Evolutionary conservation across 2,113 vertebrate species (phyloP), one percentile per base, ranked within the genome.

Genomic region (Pygoscelis antarcticus): DNA sequence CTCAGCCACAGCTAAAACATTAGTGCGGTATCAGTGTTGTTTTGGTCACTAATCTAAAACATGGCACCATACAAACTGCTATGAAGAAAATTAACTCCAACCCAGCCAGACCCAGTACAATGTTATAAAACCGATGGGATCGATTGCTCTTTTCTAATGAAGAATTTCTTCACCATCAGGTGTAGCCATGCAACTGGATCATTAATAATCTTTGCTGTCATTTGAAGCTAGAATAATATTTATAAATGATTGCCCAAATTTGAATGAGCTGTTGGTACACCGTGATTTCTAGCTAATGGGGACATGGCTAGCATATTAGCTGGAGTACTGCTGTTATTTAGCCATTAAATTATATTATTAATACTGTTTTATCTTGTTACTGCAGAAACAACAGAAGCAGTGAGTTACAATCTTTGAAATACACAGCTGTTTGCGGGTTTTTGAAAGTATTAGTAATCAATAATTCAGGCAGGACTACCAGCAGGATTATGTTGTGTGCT

Each of bases 21-120:
- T 2, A 6, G 7, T 6, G 26, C 27, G 34, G 29, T 38, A 40
- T 8, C n/a, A 47, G 11, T 3, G 1, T 14, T 26, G 40, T 17
- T n/a, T 47, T 62, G 47, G 34, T 55, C 20, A 22, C 25, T 47
- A 7, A 14, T 40, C n/a, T 77, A 21, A 77, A n/a, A 25, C 40
- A 40, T 6, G 8, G 32, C 34, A 30, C 54, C 29, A 11, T 25
- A 20, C 8, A 32, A 62, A 46, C 30, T 60, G 46, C 62, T 55
- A 2, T n/a, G 25, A 40, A 42, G 36, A 78, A 78, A 36, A 57
- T 3, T 8, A 44, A 27, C 72, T 78, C 30, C 9, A 36, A 64
- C 26, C 30, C 49, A 64, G n/a, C n/a, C n/a, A 71, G 57, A 42
- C 7, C 25, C 1, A 1, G 18, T 27, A n/a, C 15, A 20, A 2